Evolutionary conservation across 2,797 vertebrate genomes (phyloP).

Genomic region (Phrynocephalus guinanensis): DNA sequence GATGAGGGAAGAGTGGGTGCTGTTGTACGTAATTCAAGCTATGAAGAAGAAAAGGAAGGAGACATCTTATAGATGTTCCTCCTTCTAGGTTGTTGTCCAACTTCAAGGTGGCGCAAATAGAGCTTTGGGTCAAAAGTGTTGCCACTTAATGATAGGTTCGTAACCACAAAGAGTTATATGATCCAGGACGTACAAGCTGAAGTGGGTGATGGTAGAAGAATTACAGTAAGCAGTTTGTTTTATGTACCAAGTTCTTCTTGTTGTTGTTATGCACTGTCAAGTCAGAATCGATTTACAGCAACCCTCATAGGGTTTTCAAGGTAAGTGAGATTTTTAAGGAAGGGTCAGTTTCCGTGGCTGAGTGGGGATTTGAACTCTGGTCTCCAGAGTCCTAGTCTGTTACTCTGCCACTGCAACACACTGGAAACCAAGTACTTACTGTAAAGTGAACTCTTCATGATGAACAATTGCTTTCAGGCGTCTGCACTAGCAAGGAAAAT

Average conservation of each 20-base stretch:
- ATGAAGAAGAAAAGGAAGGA: background rate
- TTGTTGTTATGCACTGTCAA: too few relatives aligned
- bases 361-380: too few relatives aligned
- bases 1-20: background rate
- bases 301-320: too few relatives aligned
- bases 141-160: background rate
- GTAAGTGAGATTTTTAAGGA: too few relatives aligned
- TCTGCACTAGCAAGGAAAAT: background rate
- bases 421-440: background rate
- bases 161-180: too few relatives aligned
- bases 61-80: background rate
- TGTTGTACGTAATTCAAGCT: background rate
- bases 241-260: background rate
- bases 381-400: too few relatives aligned
- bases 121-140: background rate
- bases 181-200: too few relatives aligned
- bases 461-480: background rate
- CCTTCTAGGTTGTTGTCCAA: background rate
- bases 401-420: too few relatives aligned
- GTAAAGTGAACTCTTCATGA: background rate
- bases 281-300: too few relatives aligned
- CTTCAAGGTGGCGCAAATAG: background rate
- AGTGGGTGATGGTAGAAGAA: too few relatives aligned
- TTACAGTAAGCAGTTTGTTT: background rate
- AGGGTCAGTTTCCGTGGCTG: too few relatives aligned